Conservation (phyloP, 1,140 invertebrate genomes). For the Leptopilina boulardi region DNA sequence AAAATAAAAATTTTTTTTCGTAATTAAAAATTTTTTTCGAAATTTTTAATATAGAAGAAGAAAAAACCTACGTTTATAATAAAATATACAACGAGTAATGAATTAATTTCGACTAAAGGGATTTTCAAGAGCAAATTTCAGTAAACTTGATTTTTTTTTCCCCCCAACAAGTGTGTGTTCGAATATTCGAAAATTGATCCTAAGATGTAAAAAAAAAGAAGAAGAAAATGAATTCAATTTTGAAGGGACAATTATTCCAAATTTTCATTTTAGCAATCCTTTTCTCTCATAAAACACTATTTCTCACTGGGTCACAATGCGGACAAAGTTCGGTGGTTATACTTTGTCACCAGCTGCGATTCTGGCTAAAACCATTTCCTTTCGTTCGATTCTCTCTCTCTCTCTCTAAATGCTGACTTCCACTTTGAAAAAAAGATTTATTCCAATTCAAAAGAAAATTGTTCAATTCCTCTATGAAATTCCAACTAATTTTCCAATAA, state of each 20-base stretch:
- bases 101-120: no score
- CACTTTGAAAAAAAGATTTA: constrained; percentile 7
- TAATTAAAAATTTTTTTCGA: no score
- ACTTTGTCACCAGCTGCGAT: constrained; percentile 28
- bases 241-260: neutral
- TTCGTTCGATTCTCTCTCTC: neutral
- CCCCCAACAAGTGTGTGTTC: neutral
- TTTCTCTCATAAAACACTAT: neutral
- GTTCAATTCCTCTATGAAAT: no score
- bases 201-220: neutral
- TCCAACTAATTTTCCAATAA: neutral
- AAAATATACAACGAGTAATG: no score
- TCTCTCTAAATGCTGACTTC: constrained; percentile 21
- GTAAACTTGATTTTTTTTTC: no score
- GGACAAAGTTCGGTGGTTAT: constrained; percentile 32
- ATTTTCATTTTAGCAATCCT: neutral
- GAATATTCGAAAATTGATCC: neutral
- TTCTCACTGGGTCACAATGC: constrained; percentile 30
- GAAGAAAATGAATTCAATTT: neutral
- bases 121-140: no score
- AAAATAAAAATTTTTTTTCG: no score
- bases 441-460: neutral
- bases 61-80: no score
- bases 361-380: constrained; percentile 6
- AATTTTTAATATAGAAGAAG: no score